Evolutionary conservation across 2,113 vertebrate species (phyloP), one percentile per base, ranked within the genome.

Genomic region (Spermophilus dauricus): DNA sequence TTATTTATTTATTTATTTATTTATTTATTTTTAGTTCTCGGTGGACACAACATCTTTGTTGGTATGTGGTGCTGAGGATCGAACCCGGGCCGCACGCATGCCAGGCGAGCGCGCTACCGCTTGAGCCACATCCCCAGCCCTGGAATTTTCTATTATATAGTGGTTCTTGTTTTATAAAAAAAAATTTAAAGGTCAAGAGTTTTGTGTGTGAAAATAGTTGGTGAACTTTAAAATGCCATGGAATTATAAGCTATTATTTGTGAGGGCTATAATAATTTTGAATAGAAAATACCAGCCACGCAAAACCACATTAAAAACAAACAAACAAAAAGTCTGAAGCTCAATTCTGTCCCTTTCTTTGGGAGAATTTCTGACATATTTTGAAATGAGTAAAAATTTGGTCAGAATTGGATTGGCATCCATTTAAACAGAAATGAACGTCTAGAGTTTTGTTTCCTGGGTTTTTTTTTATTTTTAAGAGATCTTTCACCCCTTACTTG

Each of bases 191-290:
- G 58, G 86, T 87, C 34, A 80, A 32, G 39, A 34, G 2, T 67
- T 82, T 80, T 85, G 0, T 53, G n/a, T 37, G 5, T 67, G 42
- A 93, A 89, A 76, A 70, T 39, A 53, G 28, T 30, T 87, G 37
- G 10, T 67, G 84, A 94, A 45, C 30, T 93, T 89, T 10, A 85
- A 93, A 86, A 58, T 51, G 5, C 26, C 45, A 2, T 72, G 32
- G 26, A 75, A 89, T 84, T 91, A 2, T 84, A 84, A 72, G 3
- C 14, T 97, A 28, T 96, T 75, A 88, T 84, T 96, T 63, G 10
- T 84, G 63, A 88, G 20, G 39, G 9, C 10, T 14, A 26, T 58
- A 16, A 48, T 65, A 11, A 58, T 72, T 92, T 80, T 81, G 4
- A 72, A 22, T 73, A 91, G 53, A 94, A 72, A 92, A 83, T 61